Evolutionary conservation across 2,888 invertebrate genomes (phyloP).

Genomic region (Drosophila fungiperda): DNA sequence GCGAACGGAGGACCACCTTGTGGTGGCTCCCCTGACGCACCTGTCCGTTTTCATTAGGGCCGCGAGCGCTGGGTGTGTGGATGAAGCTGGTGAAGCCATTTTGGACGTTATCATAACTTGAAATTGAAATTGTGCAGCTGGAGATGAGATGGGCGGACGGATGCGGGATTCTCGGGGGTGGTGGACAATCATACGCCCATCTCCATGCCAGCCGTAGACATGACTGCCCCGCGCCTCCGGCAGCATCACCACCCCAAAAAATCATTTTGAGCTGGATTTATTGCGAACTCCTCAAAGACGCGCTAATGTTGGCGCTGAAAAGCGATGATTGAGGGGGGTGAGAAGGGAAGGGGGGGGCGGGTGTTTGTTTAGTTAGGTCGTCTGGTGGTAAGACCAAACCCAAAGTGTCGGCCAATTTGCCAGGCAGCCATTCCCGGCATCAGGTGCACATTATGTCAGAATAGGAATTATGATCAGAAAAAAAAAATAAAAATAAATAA

Average conservation of each 20-base stretch:
- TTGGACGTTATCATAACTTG: constrained; percentile 64
- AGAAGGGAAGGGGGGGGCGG: neutral
- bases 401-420: constrained; percentile 66
- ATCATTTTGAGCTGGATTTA: constrained; percentile 74
- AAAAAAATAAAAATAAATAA: constrained; percentile 42
- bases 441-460: constrained; percentile 76
- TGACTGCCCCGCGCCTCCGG: neutral
- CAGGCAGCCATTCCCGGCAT: constrained; percentile 54
- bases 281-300: constrained; percentile 59
- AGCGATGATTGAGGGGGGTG: neutral
- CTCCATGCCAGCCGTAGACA: constrained; percentile 24
- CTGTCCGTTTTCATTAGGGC: constrained; percentile 69
- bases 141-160: neutral
- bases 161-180: neutral
- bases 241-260: constrained; percentile 37
- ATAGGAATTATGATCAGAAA: constrained; percentile 63
- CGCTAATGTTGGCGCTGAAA: constrained; percentile 73
- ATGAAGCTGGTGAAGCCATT: constrained; percentile 57
- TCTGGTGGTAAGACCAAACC: constrained; percentile 22
- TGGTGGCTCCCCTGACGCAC: constrained; percentile 42
- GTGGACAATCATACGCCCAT: constrained; percentile 59
- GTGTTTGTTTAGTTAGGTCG: no score
- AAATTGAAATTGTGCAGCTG: constrained; percentile 66
- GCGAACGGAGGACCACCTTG: constrained; percentile 1
- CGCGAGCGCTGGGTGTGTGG: neutral